Base-by-base conservation (phyloP, 2,113 vertebrate genomes). In the Chionodraco myersi region DNA sequence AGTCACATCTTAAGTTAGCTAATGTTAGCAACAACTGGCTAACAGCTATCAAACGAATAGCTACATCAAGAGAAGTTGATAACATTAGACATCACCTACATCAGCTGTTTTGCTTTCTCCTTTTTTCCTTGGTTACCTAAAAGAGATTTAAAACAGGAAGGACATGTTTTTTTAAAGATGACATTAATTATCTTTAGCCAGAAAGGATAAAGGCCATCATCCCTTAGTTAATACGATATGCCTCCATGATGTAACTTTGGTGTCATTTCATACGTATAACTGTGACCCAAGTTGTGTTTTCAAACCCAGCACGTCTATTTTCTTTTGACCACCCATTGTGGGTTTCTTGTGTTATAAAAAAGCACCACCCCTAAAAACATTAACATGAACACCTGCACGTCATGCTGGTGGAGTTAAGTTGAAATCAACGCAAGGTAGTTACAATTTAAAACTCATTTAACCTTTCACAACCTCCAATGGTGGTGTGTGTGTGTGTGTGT, bases 401-500 rank as follows among this genome's bases (percentile, higher is more conserved):
- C 0, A 18, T 49, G 4, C 16, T 21, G 18, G 26, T 44, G 2
- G 4, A 41, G 34, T 62, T 45, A 5, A 18, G 18, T 51, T 26
- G 3, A 6, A 52, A 36, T 13, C n/a, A 18, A 23, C 3, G 12
- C 10, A 9, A 6, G 23, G 51, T 60, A 23, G 13, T 58, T 18
- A 23, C 30, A 34, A 65, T 45, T 65, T 18, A 18, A 47, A 45
- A 9, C 18, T 23, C 9, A 21, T 21, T 67, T 78, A 75, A 84
- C 77, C 78, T 84, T 86, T 86, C 49, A 52, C 45, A 47, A 14
- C 74, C 70, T 67, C 23, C 16, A 67, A 41, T 47, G 41, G 48
- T 48, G 15, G 69, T 34, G 2, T 56, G 34, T 53, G 48, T 34
- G 14, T 66, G 63, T 36, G 36, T 36, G 36, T 48, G 45, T 71